Conservation (phyloP, 2,113 vertebrate genomes). For the Plecturocebus donacophilus region DNA sequence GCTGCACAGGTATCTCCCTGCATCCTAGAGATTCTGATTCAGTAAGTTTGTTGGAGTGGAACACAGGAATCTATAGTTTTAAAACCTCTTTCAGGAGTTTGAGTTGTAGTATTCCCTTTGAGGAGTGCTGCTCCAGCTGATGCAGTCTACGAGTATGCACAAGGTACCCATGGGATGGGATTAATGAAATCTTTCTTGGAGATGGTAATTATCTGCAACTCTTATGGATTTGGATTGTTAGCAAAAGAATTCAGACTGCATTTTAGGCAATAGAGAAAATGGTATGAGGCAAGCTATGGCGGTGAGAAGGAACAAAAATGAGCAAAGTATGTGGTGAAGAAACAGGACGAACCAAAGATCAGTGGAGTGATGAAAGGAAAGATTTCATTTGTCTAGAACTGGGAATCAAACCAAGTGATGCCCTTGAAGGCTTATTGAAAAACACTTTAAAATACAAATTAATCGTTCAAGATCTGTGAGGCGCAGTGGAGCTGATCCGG, state of each 20-base stretch:
- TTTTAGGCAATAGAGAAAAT: background rate
- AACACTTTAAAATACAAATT: background rate
- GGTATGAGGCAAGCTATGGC: background rate
- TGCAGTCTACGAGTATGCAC: background rate
- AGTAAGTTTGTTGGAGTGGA: background rate
- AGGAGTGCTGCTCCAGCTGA: background rate
- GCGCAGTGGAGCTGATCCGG: background rate
- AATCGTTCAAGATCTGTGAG: background rate
- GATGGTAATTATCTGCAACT: background rate
- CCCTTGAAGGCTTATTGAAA: background rate
- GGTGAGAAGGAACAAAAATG: background rate
- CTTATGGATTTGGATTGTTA: background rate
- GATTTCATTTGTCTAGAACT: background rate
- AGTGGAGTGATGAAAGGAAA: background rate
- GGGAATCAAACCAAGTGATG: background rate
- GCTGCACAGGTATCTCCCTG: background rate
- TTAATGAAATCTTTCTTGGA: background rate
- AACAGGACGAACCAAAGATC: background rate
- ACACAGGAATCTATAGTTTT: background rate
- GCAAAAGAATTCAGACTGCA: background rate
- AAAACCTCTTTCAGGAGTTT: background rate
- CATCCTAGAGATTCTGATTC: background rate
- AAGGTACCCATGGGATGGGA: background rate
- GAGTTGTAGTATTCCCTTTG: background rate
- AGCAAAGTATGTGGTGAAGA: background rate